A percentile compares a stretch with the other conserved stretches of the same genome.
Evolutionary conservation across 2,113 vertebrate species (phyloP).

Genomic region (Halcyon malimbica): DNA sequence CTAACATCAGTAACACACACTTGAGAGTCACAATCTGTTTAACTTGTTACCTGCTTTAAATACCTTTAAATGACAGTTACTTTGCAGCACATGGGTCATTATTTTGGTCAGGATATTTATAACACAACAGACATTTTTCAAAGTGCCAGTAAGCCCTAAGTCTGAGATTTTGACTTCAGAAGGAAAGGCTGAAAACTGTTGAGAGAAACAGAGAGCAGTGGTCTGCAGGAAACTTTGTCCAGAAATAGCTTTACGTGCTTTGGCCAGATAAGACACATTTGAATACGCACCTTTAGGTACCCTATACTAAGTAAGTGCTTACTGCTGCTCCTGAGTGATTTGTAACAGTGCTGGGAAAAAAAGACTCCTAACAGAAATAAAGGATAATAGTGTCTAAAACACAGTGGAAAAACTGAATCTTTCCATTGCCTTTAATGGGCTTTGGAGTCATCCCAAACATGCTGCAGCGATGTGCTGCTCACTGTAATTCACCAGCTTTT

Average conservation of each 20-base stretch:
- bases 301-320: background rate
- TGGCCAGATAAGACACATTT: constrained; percentile 1
- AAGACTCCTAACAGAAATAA: constrained; percentile 3
- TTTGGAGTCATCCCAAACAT: background rate
- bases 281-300: background rate
- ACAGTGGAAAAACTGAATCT: background rate
- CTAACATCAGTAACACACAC: background rate
- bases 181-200: background rate
- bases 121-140: constrained; percentile 4
- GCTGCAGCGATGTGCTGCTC: background rate
- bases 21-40: background rate
- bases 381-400: background rate
- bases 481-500: background rate
- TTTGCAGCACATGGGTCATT: background rate
- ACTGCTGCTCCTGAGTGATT: background rate
- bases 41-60: background rate
- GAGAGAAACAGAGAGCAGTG: constrained; percentile 9
- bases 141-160: background rate
- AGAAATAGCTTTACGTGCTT: background rate
- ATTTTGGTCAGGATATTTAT: background rate
- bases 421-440: constrained; percentile 21
- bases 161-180: constrained; percentile 22
- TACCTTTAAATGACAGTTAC: background rate
- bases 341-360: background rate
- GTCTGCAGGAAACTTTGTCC: background rate